Evolutionary conservation across 1,140 invertebrate species (phyloP).

Genomic region (Lordiphosa mommai): DNA sequence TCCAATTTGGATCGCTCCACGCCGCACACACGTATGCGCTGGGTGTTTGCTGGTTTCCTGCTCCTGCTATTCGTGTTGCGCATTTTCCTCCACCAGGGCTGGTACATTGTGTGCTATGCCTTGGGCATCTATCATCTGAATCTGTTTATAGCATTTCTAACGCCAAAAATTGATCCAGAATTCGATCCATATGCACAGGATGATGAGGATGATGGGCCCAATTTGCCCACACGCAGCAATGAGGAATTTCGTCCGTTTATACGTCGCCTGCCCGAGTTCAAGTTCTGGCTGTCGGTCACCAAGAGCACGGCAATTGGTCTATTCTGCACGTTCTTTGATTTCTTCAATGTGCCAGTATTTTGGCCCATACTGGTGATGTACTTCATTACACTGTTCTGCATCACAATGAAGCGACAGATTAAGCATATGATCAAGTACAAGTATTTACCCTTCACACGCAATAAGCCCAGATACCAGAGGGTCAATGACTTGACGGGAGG

Average conservation of each 20-base stretch:
- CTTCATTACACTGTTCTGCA: slow-evolving; percentile 98
- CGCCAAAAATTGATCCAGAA: slow-evolving; percentile 99
- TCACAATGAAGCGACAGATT: slow-evolving; percentile 99
- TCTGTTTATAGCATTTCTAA: slow-evolving; percentile 99
- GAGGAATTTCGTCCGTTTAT: slow-evolving; percentile 99
- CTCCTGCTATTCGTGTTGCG: slow-evolving; percentile 82
- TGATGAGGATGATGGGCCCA: slow-evolving; percentile 93
- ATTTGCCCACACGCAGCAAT: slow-evolving; percentile 94
- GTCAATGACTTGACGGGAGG: slow-evolving; percentile 79
- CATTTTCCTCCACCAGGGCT: slow-evolving; percentile 89
- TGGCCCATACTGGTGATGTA: slow-evolving; percentile 99
- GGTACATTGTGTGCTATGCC: slow-evolving; percentile 99
- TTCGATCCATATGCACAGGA: slow-evolving; percentile 88
- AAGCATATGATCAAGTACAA: slow-evolving; percentile 99
- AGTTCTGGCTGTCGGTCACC: slow-evolving; percentile 99
- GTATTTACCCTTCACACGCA: slow-evolving; percentile 98
- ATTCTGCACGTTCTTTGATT: slow-evolving; percentile 97
- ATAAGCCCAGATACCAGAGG: slow-evolving; percentile 95
- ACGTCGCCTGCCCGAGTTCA: slow-evolving; percentile 98
- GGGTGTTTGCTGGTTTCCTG: slow-evolving; percentile 81
- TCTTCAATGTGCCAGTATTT: slow-evolving; percentile 99
- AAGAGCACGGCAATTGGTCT: slow-evolving; percentile 96
- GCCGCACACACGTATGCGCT: slow-evolving; percentile 83
- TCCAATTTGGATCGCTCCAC: slow-evolving; percentile 84
- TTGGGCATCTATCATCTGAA: slow-evolving; percentile 99